Percentiles rank a stretch among this genome's conserved stretches.
phyloP scores from a whole-genome alignment of 1,140 invertebrate species.

The Melanaphis sacchari region DNA sequence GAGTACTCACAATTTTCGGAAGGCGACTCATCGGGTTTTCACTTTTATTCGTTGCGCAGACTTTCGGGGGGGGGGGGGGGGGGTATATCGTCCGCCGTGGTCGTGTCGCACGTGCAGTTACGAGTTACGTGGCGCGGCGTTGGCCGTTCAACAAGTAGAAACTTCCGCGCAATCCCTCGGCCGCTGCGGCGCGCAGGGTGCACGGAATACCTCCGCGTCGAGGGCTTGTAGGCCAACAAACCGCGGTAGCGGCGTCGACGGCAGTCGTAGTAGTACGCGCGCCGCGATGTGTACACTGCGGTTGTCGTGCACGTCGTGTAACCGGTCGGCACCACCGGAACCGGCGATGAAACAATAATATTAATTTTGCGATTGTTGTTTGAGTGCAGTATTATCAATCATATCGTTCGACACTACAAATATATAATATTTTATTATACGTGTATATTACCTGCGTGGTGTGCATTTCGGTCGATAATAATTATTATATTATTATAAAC shows the following conservation, averaged over 20 bases:
- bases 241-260: background rate
- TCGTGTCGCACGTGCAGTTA: constrained; percentile 9
- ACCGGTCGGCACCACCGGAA: background rate
- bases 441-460: background rate
- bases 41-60: background rate
- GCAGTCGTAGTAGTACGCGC: background rate
- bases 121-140: background rate
- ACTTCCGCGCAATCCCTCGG: constrained; percentile 11
- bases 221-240: background rate
- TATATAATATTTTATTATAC: too few relatives aligned
- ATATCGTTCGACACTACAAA: background rate
- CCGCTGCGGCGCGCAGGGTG: background rate
- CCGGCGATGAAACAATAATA: background rate
- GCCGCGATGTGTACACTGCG: background rate
- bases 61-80: too few relatives aligned
- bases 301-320: background rate
- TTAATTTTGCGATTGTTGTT: background rate
- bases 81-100: background rate
- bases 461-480: background rate
- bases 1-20: background rate
- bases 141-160: constrained; percentile 43
- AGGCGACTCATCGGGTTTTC: background rate
- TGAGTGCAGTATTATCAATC: background rate
- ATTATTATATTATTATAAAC: background rate
- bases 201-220: background rate